Base-by-base conservation (phyloP, 1,140 invertebrate genomes). In the Bombus superbus region DNA sequence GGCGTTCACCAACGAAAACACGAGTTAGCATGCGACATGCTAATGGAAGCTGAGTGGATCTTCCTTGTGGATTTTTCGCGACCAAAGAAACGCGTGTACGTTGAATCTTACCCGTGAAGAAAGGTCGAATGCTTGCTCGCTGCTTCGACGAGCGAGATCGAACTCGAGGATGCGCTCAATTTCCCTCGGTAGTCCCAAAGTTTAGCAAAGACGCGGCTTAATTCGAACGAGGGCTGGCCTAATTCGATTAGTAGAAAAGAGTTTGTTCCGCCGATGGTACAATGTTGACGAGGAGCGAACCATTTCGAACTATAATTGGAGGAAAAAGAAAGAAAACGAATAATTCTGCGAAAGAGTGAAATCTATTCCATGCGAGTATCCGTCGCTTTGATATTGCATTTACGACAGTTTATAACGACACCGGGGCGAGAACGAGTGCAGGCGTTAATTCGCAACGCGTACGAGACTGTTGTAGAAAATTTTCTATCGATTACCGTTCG, bases 131-230 rank as follows among this genome's bases (percentile, higher is more conserved):
- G 4, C 11, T 13, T 32, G 10, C 11, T 78, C 15, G 38, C 15
- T 47, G 47, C 15, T 53, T 53, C 18, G 44, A 44, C 78, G 42
- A 69, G 11, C 66, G 18, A 5, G 8, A 71, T 71, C 28, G 72
- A 28, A 28, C 5, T 13, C 9, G 59, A 76, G 32, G 59, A 38
- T 22, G 59, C 42, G 35, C 38, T 28, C 81, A 76, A 83, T 68
- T 76, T 66, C 25, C 59, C 25, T 3, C n/a, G 25, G 47, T 66
- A 35, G 22, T 32, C 40, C 47, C 25, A 22, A 42, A 69, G 75
- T 44, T 62, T 42, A 38, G 47, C 57, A 40, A 79, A 69, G 57
- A 85, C 73, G 69, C 73, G 83, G 83, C 77, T 78, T 85, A 85
- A 73, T 81, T 76, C 64, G 64, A 69, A 59, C 82, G 64, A 68